Evolutionary conservation across 1,140 invertebrate species (phyloP).

Genomic region (Trinorchestia longiramus): DNA sequence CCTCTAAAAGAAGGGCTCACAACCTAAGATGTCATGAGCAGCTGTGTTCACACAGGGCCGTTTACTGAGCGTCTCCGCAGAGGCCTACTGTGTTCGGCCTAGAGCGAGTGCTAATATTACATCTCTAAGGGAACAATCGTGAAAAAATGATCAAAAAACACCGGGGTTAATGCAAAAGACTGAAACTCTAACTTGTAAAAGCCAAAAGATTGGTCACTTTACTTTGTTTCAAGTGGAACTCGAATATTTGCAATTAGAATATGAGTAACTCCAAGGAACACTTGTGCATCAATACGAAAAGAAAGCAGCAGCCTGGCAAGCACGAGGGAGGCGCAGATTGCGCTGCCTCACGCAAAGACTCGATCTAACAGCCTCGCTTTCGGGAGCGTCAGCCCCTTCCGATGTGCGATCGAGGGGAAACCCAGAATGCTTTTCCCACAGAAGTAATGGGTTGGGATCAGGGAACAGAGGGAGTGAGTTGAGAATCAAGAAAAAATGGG

Average conservation of each 20-base stretch:
- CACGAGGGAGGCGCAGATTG: background rate
- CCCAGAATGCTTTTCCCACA: slow-evolving; percentile 7
- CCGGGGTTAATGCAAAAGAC: background rate
- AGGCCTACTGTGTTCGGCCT: background rate
- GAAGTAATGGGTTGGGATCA: background rate
- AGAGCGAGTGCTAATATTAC: background rate
- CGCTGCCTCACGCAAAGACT: background rate
- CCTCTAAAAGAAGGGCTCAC: background rate
- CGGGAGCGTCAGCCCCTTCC: background rate
- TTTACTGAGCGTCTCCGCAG: background rate
- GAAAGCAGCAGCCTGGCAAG: background rate
- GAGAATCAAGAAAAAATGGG: background rate
- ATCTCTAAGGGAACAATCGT: background rate
- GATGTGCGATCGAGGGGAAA: slow-evolving; percentile 23
- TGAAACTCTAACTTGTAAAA: background rate
- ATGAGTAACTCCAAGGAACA: background rate
- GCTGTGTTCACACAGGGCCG: background rate
- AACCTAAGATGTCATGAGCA: background rate
- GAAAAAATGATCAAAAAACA: background rate
- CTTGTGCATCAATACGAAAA: background rate
- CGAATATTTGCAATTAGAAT: background rate
- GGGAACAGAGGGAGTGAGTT: background rate
- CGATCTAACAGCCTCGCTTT: background rate
- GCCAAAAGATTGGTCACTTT: background rate
- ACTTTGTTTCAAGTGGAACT: background rate